These are phyloP conservation scores for Epinephelus moara DNA, from an alignment of 2,113 vertebrate genomes.

Conservation along the genomic window DNA sequence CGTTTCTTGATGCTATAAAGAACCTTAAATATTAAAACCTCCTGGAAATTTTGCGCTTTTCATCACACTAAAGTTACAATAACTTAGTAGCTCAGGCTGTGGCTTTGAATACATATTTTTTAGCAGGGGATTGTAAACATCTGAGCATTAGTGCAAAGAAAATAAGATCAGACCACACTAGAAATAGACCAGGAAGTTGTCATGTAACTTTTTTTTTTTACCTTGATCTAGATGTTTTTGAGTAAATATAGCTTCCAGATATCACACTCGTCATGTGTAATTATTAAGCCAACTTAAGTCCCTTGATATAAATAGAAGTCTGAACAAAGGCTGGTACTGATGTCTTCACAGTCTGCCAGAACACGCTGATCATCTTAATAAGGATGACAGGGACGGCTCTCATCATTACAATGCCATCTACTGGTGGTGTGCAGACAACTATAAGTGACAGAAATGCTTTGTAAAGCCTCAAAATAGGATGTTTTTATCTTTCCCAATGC, in stretches of 20 bases:
- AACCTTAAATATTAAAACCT: background rate
- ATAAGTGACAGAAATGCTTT: background rate
- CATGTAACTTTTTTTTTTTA: constrained; percentile 22
- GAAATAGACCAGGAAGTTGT: constrained; percentile 35
- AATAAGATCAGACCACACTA: background rate
- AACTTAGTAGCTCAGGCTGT: background rate
- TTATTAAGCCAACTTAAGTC: constrained; percentile 28
- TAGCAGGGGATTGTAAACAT: background rate
- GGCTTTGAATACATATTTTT: background rate
- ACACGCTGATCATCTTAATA: constrained; percentile 30
- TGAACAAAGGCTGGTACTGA: constrained; percentile 37
- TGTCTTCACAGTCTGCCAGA: constrained; percentile 48
- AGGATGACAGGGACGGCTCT: constrained; percentile 27
- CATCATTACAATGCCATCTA: constrained; percentile 62
- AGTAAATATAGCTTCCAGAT: constrained; percentile 54
- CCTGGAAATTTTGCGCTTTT: background rate
- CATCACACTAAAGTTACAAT: background rate
- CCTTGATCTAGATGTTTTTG: constrained; percentile 30
- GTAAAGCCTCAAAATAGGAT: background rate
- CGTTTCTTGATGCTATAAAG: background rate
- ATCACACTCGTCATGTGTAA: constrained; percentile 14
- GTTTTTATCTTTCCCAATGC: background rate
- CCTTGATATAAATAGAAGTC: constrained; percentile 39
- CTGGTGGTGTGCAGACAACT: constrained; percentile 41
- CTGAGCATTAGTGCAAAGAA: background rate